phyloP scores from a whole-genome alignment of 2,888 invertebrate species.

The Nephrotoma appendiculata region DNA sequence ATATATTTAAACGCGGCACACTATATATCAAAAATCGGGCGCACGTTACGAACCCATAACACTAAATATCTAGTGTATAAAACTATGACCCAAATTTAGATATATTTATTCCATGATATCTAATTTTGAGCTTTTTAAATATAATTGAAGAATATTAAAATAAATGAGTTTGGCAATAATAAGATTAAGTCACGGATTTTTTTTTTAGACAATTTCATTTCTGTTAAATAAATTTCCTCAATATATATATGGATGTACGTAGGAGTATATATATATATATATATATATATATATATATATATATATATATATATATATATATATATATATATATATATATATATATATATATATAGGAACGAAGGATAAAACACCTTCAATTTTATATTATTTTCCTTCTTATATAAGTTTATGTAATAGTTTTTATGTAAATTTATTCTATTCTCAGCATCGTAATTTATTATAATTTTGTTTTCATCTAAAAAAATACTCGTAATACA shows the following conservation, averaged over 20 bases:
- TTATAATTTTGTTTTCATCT: not conserved
- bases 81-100: not conserved
- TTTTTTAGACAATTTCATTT: not conserved
- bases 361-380: not conserved
- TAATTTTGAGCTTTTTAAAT: not conserved
- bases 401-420: not conserved
- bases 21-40: not conserved
- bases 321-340: not conserved
- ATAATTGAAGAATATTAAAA: not conserved
- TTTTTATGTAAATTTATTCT: not conserved
- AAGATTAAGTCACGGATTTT: not conserved
- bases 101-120: not conserved
- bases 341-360: not conserved
- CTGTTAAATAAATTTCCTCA: not conserved
- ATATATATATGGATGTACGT: not conserved
- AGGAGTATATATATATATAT: not conserved
- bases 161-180: not conserved
- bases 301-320: no score
- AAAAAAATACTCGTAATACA: not conserved
- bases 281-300: not conserved
- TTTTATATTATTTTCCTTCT: not conserved
- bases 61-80: not conserved
- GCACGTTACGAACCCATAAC: not conserved
- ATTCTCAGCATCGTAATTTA: not conserved
- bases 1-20: not conserved